Evolutionary conservation across 2,888 invertebrate species (phyloP).

Genomic region (Julus scanicus): DNA sequence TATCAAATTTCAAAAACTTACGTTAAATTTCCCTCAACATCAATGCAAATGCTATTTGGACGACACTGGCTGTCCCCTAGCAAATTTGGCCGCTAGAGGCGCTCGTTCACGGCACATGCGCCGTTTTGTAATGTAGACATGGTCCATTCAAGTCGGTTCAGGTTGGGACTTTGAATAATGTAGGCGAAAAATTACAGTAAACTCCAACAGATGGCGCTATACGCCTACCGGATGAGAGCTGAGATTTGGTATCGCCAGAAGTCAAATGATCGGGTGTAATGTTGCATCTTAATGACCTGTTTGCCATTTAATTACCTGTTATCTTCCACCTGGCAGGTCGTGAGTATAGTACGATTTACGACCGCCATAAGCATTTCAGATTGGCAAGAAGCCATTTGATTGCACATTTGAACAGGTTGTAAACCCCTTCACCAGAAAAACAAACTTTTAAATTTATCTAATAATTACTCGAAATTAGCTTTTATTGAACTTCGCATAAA

Average conservation of each 20-base stretch:
- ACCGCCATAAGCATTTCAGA: neutral
- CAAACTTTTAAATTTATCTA: neutral
- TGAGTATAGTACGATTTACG: neutral
- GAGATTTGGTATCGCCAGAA: neutral
- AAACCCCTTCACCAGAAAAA: neutral
- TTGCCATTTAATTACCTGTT: slow-evolving; percentile 35
- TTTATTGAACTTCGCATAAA: neutral
- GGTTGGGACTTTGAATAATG: too few species aligned
- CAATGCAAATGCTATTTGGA: too few species aligned
- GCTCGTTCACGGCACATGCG: too few species aligned
- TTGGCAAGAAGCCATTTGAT: neutral
- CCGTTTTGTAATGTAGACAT: too few species aligned
- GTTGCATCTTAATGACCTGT: slow-evolving; percentile 19
- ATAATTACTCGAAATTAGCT: neutral
- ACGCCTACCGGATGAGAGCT: neutral
- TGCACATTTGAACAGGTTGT: neutral
- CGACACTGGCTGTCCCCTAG: too few species aligned
- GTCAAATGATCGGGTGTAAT: neutral
- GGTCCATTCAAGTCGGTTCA: too few species aligned
- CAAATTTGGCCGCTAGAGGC: too few species aligned
- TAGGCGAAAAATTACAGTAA: too few species aligned
- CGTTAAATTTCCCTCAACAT: too few species aligned
- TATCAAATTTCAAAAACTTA: too few species aligned
- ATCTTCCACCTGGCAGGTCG: neutral
- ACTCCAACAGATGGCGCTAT: neutral